A percentile compares a stretch with the other conserved stretches of the same genome.
Conservation (phyloP, 2,888 invertebrate species). For the Tachystola acroxantha region DNA sequence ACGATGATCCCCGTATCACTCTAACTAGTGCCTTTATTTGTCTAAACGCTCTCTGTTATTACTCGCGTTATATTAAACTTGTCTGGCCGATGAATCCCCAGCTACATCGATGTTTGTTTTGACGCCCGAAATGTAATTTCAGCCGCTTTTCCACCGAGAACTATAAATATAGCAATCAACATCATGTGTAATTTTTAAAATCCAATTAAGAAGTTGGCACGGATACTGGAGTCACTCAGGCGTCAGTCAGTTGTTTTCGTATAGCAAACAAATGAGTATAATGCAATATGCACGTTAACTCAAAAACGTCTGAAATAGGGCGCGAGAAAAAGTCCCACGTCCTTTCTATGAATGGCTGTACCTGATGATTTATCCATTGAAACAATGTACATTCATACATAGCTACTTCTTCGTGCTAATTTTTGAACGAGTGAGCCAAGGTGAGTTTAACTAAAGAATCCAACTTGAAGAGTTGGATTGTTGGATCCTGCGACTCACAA, state of each 20-base stretch:
- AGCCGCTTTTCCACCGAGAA: slow-evolving; percentile 4
- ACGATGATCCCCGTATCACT: slow-evolving; percentile 30
- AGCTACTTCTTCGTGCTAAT: too few species aligned
- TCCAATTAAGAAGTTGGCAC: slow-evolving; percentile 22
- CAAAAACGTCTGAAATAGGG: too few species aligned
- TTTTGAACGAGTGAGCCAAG: too few species aligned
- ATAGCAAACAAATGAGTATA: too few species aligned
- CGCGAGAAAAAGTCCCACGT: too few species aligned
- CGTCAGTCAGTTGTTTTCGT: slow-evolving; percentile 7
- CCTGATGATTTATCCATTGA: too few species aligned
- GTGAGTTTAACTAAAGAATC: too few species aligned
- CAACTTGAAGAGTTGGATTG: not conserved
- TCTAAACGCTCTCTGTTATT: slow-evolving; percentile 20
- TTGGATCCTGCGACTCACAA: not conserved
- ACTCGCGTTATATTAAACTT: slow-evolving; percentile 29
- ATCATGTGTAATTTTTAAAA: slow-evolving; percentile 6
- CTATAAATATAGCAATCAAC: slow-evolving; percentile 9
- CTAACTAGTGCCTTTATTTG: slow-evolving; percentile 25
- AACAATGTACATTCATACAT: too few species aligned
- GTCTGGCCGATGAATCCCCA: slow-evolving; percentile 28
- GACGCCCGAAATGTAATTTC: slow-evolving; percentile 6
- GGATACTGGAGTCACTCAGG: slow-evolving; percentile 6
- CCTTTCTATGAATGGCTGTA: too few species aligned
- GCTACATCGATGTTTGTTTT: slow-evolving; percentile 10
- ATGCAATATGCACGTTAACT: not conserved